phyloP scores from a whole-genome alignment of 2,113 vertebrate genomes.

The Caretta caretta region DNA sequence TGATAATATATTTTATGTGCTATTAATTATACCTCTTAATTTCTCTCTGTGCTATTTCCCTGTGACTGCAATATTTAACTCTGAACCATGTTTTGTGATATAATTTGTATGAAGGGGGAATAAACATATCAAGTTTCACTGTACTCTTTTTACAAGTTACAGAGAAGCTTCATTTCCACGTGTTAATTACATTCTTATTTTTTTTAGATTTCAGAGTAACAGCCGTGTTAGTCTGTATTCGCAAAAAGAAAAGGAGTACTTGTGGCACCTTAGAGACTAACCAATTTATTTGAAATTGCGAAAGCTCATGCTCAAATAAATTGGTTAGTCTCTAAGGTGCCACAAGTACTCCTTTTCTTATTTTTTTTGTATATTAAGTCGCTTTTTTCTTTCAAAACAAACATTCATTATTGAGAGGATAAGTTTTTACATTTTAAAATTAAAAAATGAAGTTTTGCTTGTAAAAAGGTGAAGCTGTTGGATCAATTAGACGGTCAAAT shows the following conservation, averaged over 20 bases:
- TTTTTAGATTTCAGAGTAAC: too few species aligned
- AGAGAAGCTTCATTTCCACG: background rate
- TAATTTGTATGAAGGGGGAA: background rate
- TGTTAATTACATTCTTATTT: background rate
- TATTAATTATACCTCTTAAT: background rate
- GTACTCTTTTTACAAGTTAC: background rate
- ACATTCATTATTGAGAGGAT: background rate
- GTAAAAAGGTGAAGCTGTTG: background rate
- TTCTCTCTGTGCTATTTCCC: background rate
- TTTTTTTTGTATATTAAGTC: background rate
- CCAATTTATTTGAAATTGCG: too few species aligned
- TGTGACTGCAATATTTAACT: background rate
- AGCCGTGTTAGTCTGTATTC: too few species aligned
- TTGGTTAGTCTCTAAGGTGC: too few species aligned
- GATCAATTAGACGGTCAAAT: background rate
- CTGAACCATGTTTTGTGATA: background rate
- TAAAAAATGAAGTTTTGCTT: conserved; percentile 5
- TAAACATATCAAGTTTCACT: background rate
- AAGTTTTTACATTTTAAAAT: background rate
- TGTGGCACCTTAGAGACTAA: too few species aligned
- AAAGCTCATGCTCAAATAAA: too few species aligned
- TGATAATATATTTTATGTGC: background rate
- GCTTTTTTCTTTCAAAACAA: background rate
- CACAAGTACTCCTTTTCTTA: too few species aligned
- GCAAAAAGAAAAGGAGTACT: too few species aligned